phyloP scores from a whole-genome alignment of 1,140 invertebrate genomes.

The Solen grandis region DNA sequence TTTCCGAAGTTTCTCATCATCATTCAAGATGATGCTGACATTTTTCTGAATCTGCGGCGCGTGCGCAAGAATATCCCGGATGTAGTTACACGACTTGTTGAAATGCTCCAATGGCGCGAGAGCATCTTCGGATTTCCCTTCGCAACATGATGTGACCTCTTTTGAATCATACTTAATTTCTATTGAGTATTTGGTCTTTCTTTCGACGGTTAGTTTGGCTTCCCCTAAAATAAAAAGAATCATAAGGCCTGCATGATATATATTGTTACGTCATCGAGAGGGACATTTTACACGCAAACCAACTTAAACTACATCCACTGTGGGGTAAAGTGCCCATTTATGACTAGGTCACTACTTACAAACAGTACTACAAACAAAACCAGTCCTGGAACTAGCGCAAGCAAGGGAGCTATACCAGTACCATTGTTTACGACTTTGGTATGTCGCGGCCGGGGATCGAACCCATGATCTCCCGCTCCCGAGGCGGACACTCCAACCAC shows the following conservation, averaged over 20 bases:
- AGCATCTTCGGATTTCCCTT: slow-evolving; percentile 12
- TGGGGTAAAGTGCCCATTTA: too few relatives aligned
- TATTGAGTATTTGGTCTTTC: slow-evolving; percentile 39
- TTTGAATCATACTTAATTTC: slow-evolving; percentile 24
- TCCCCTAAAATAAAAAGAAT: slow-evolving; percentile 23
- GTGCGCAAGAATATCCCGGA: slow-evolving; percentile 33
- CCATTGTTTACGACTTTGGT: too few relatives aligned
- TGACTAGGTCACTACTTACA: too few relatives aligned
- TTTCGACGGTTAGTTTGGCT: slow-evolving; percentile 31
- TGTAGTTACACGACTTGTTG: slow-evolving; percentile 26
- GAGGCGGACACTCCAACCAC: too few relatives aligned
- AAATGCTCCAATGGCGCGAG: slow-evolving; percentile 28
- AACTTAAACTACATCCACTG: neutral
- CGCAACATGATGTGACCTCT: slow-evolving; percentile 13
- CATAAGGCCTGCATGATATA: neutral
- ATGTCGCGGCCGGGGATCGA: too few relatives aligned
- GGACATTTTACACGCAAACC: neutral
- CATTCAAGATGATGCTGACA: slow-evolving; percentile 29
- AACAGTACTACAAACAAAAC: too few relatives aligned
- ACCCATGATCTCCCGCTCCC: too few relatives aligned
- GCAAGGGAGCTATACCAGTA: too few relatives aligned
- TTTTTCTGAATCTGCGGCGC: slow-evolving; percentile 38
- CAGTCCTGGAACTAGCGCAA: too few relatives aligned
- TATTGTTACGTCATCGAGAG: neutral
- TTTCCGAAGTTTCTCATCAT: slow-evolving; percentile 36